Percentiles rank a stretch among this genome's conserved stretches.
phyloP scores from a whole-genome alignment of 2,888 invertebrate species.

The Trichopria drosophilae region DNA sequence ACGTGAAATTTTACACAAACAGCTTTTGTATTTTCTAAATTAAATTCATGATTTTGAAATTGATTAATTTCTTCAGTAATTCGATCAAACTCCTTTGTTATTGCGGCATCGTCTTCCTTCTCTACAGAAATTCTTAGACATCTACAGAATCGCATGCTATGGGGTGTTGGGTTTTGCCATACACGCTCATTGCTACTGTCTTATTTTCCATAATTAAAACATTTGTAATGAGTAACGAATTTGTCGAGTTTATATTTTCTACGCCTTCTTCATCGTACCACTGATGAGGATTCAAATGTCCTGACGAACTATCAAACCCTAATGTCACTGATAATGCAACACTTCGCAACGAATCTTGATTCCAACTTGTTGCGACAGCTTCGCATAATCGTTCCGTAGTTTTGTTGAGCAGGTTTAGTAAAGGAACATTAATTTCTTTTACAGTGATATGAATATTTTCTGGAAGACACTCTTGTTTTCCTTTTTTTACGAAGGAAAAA shows the following conservation, averaged over 20 bases:
- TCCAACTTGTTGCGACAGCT: constrained; percentile 10
- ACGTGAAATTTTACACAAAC: not conserved
- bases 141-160: constrained; percentile 7
- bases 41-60: not conserved
- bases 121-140: too few relatives aligned
- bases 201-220: constrained; percentile 4
- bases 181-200: not conserved
- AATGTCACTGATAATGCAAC: not conserved
- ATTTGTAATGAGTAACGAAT: constrained; percentile 4
- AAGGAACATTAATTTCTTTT: constrained; percentile 6
- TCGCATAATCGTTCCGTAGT: constrained; percentile 9
- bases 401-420: constrained; percentile 8
- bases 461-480: not conserved
- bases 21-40: not conserved
- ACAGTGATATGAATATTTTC: constrained; percentile 2
- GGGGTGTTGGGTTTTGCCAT: constrained; percentile 11
- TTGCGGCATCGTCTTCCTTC: not conserved
- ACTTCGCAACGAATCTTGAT: constrained; percentile 7
- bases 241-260: constrained; percentile 6
- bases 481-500: not conserved
- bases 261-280: not conserved
- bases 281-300: constrained; percentile 12
- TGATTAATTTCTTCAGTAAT: not conserved
- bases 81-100: constrained; percentile 5
- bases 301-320: constrained; percentile 15